These are phyloP conservation scores for Anoura caudifer DNA, from an alignment of 2,113 vertebrate species.

Conservation along the genomic window DNA sequence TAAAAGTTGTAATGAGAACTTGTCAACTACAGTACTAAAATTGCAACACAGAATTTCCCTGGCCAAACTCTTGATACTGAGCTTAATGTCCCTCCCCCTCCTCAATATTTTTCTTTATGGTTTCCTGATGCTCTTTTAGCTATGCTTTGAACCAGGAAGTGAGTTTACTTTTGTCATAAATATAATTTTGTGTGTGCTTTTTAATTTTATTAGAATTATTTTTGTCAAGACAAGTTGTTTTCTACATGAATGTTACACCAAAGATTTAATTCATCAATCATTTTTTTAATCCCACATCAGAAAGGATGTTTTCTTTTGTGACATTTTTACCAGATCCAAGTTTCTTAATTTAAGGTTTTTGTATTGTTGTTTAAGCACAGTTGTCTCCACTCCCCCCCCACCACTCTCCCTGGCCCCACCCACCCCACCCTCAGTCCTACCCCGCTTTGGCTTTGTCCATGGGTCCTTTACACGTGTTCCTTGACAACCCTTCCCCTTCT, in stretches of 20 bases:
- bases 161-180: neutral
- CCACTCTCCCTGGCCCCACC: no score
- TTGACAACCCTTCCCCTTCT: no score
- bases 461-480: no score
- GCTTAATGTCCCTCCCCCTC: neutral
- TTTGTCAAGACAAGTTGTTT: neutral
- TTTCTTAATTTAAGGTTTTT: neutral
- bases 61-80: neutral
- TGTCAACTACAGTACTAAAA: neutral
- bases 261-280: neutral
- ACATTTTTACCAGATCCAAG: neutral
- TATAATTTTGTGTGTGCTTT: neutral
- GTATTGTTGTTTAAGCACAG: no score
- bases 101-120: neutral
- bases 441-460: no score
- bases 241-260: neutral
- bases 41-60: neutral
- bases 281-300: neutral
- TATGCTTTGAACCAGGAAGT: slow-evolving; percentile 22
- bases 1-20: neutral
- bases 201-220: neutral
- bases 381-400: no score
- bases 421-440: no score
- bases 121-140: neutral
- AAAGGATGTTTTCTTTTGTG: neutral